Conservation (phyloP, 2,797 vertebrate species). For the Danio choprae region DNA sequence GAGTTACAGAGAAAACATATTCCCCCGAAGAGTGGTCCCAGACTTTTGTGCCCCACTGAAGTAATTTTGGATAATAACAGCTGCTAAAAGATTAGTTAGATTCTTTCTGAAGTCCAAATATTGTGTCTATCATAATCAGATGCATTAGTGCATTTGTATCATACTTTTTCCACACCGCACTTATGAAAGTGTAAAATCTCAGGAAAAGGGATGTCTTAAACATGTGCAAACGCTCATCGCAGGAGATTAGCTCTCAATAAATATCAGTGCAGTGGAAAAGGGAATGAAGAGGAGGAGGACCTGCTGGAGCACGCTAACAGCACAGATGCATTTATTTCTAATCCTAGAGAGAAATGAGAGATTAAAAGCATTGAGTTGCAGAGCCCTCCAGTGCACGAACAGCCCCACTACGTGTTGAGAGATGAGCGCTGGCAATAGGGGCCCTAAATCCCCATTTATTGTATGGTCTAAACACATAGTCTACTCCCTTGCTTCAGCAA, state of each 20-base stretch:
- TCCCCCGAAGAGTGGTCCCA: too few relatives aligned
- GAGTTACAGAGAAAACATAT: too few relatives aligned
- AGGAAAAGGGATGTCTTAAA: slow-evolving; percentile 49
- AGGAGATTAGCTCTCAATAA: slow-evolving; percentile 60
- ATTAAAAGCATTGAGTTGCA: slow-evolving; percentile 83
- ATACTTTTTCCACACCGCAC: slow-evolving; percentile 28
- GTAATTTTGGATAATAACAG: slow-evolving; percentile 1
- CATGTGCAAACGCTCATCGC: slow-evolving; percentile 57
- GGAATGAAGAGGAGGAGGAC: slow-evolving; percentile 62
- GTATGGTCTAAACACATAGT: slow-evolving; percentile 63
- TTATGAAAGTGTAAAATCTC: slow-evolving; percentile 31
- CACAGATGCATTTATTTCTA: slow-evolving; percentile 74
- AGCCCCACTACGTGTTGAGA: slow-evolving; percentile 77
- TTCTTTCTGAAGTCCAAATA: slow-evolving; percentile 34
- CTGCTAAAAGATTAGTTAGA: not conserved
- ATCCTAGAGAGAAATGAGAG: slow-evolving; percentile 80
- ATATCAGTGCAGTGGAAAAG: slow-evolving; percentile 55
- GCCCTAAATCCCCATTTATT: slow-evolving; percentile 76
- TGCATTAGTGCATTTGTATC: slow-evolving; percentile 27
- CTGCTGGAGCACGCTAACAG: slow-evolving; percentile 76
- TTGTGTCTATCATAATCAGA: slow-evolving; percentile 27
- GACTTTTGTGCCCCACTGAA: not conserved
- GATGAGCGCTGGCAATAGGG: slow-evolving; percentile 73
- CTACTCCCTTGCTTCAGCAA: slow-evolving; percentile 58
- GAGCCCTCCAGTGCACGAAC: slow-evolving; percentile 68